Base-by-base conservation (phyloP, 2,888 invertebrate genomes). In the Bellardia pandia region DNA sequence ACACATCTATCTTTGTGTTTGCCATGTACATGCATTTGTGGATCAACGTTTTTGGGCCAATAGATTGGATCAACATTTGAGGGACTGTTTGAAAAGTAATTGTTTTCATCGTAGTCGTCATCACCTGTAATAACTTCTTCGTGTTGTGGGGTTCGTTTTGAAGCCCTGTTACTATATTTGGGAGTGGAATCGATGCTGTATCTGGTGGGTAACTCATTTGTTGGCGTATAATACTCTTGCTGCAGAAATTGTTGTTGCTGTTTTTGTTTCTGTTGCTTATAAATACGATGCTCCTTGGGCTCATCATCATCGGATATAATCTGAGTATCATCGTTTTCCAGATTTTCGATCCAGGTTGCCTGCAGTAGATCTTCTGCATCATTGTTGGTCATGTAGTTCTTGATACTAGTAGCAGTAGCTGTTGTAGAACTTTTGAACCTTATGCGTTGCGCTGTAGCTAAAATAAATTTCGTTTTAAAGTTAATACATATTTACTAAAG, bases 291-390 rank as follows among this genome's bases (percentile, higher is more conserved):
- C 13, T 86, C 85, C 53, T 71, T 85, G 9, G 89, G 89, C 13
- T 90, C 91, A 37, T 89, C 89, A 68, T 90, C 90, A 30, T 88
- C 87, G 8, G 87, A 87, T 45, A 87, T 87, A 56, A 87, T 42
- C 80, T 89, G 87, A 60, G 87, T 42, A 9, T 79, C 89, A 4
- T 89, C 90, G 14, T 89, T 89, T 42, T 88, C 89, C 9, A 88
- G 85, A 66, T 86, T 88, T 80, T 90, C 90, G 45, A 90, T 85
- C 90, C 90, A 90, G 3, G 89, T 90, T 8, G 90, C 90, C 8
- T 88, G 88, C 58, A 90, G 23, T n/a, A 90, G 75, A 71, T 90
- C 89, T 79, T 89, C 89, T 6, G 86, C 80, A 74, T 88, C 88
- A 53, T 85, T 85, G 37, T 81, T 72, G 11, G 66, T 58, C 13